Conservation (phyloP, 2,797 vertebrate species). For the Oreochromis grahami region DNA sequence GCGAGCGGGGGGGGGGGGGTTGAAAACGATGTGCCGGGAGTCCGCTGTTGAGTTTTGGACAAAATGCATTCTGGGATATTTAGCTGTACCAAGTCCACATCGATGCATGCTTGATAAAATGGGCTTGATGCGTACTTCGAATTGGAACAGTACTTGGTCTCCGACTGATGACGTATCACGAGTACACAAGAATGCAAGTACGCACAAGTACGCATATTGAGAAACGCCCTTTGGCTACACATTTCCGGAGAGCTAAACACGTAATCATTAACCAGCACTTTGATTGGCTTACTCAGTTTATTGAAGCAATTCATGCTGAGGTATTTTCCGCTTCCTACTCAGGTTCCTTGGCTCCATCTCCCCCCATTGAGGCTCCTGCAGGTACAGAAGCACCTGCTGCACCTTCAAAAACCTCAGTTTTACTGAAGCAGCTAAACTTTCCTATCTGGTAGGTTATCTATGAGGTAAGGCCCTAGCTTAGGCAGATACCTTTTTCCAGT, state of each 20-base stretch:
- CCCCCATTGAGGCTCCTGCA: neutral
- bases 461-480: neutral
- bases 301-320: neutral
- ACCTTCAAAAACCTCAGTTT: neutral
- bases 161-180: too few species aligned
- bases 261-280: neutral
- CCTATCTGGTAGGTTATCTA: neutral
- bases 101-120: too few species aligned
- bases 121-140: too few species aligned
- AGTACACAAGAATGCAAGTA: too few species aligned
- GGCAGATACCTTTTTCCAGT: neutral
- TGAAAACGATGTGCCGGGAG: too few species aligned
- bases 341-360: neutral
- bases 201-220: too few species aligned
- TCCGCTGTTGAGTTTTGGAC: too few species aligned
- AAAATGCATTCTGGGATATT: too few species aligned
- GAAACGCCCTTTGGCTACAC: neutral
- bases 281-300: neutral
- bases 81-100: too few species aligned
- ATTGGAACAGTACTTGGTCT: too few species aligned
- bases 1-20: too few species aligned
- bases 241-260: fast-evolving
- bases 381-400: neutral
- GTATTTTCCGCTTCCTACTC: neutral
- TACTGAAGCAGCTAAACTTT: neutral